These are phyloP conservation scores for Lycophotia porphyrea DNA, from an alignment of 2,888 invertebrate species.

Conservation along the genomic window DNA sequence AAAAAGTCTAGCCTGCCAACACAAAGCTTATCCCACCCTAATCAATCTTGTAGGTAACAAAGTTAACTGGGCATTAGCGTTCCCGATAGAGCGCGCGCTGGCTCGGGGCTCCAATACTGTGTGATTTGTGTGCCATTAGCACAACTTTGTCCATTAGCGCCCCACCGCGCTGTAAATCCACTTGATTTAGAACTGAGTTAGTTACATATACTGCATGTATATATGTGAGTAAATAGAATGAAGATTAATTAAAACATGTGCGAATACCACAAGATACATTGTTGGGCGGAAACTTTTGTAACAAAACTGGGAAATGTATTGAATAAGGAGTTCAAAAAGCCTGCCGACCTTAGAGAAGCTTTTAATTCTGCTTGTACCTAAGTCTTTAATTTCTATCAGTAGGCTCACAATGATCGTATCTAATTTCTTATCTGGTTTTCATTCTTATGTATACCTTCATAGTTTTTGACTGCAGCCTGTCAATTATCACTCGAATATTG, in stretches of 20 bases:
- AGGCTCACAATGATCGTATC: background rate
- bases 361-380: background rate
- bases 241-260: slow-evolving; percentile 60
- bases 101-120: slow-evolving; percentile 52
- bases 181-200: slow-evolving; percentile 73
- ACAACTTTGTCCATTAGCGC: slow-evolving; percentile 75
- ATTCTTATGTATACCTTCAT: background rate
- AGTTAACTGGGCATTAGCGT: slow-evolving; percentile 63
- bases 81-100: slow-evolving; percentile 33
- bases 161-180: slow-evolving; percentile 72
- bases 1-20: background rate
- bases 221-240: slow-evolving; percentile 22
- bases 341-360: background rate
- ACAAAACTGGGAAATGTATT: background rate
- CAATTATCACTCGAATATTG: background rate
- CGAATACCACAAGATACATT: slow-evolving; percentile 25
- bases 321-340: background rate
- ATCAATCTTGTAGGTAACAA: slow-evolving; percentile 56
- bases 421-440: background rate
- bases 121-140: slow-evolving; percentile 67
- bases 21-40: slow-evolving; percentile 31
- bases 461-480: background rate
- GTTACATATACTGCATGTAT: slow-evolving; percentile 30
- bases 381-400: background rate
- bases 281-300: slow-evolving; percentile 4